Percentiles rank a stretch among this genome's conserved stretches.
Conservation (phyloP, 92 coral and sea anemone species). For the Porites divaricata region DNA sequence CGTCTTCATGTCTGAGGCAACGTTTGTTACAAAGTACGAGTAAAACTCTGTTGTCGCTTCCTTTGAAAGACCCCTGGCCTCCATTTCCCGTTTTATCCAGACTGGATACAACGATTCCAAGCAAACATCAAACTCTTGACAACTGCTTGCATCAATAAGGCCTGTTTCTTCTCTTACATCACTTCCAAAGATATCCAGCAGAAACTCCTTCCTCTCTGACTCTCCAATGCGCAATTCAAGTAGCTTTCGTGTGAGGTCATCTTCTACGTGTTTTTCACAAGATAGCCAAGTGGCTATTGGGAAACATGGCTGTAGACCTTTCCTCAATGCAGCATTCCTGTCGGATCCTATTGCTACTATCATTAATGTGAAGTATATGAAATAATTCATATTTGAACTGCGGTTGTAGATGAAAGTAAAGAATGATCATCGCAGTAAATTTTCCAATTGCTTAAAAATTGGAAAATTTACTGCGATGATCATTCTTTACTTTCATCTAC, state of each 20-base stretch:
- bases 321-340: slow-evolving; percentile 21
- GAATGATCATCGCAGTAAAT: too few relatives aligned
- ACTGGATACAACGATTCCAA: neutral
- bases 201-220: neutral
- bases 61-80: neutral
- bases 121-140: slow-evolving; percentile 28
- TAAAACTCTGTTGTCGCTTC: neutral
- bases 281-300: too few relatives aligned
- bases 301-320: slow-evolving; percentile 35
- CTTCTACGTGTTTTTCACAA: slow-evolving; percentile 48
- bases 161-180: slow-evolving; percentile 33
- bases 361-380: too few relatives aligned
- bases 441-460: too few relatives aligned
- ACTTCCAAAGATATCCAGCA: slow-evolving; percentile 45
- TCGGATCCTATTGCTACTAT: slow-evolving; percentile 47
- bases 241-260: slow-evolving; percentile 30
- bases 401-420: too few relatives aligned
- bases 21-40: slow-evolving; percentile 7
- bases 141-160: slow-evolving; percentile 18
- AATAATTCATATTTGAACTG: too few relatives aligned
- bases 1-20: slow-evolving; percentile 43
- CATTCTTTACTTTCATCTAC: too few relatives aligned
- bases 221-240: neutral
- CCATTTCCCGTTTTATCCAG: slow-evolving; percentile 26
- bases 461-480: too few relatives aligned